phyloP scores from a whole-genome alignment of 2,797 vertebrate species.

The Anolis apletophallus region DNA sequence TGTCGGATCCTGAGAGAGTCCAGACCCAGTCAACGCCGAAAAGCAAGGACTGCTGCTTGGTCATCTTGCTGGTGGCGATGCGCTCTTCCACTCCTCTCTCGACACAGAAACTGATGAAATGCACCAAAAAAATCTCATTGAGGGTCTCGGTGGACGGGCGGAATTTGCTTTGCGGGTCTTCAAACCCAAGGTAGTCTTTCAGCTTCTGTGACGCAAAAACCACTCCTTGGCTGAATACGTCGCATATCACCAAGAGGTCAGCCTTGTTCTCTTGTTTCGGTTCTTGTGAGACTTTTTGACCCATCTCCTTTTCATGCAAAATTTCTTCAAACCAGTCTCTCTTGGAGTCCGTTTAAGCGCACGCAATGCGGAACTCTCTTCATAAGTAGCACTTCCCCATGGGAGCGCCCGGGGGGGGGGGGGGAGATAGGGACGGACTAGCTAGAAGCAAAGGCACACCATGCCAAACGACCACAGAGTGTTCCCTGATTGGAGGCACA shows the following conservation, averaged over 20 bases:
- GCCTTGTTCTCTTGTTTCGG: slow-evolving; percentile 39
- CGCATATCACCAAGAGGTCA: slow-evolving; percentile 49
- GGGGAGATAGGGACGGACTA: no score
- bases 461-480: not conserved
- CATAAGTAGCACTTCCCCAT: not conserved
- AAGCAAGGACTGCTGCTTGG: slow-evolving; percentile 69
- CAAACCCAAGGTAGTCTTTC: slow-evolving; percentile 72
- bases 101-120: slow-evolving; percentile 71
- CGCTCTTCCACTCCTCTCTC: slow-evolving; percentile 56
- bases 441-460: not conserved
- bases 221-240: slow-evolving; percentile 66
- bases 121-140: slow-evolving; percentile 71
- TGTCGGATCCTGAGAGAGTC: slow-evolving; percentile 64
- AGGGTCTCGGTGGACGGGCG: slow-evolving; percentile 51
- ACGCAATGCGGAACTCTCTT: not conserved
- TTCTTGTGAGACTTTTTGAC: slow-evolving; percentile 61
- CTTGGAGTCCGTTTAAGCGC: not conserved
- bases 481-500: fast-evolving
- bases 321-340: not conserved
- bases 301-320: slow-evolving; percentile 55
- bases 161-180: slow-evolving; percentile 70
- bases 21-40: slow-evolving; percentile 72
- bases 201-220: slow-evolving; percentile 65
- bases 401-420: fast-evolving
- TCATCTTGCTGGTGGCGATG: slow-evolving; percentile 71